Conservation (phyloP, 2,888 invertebrate species). For the Tromatobia lineatoria region DNA sequence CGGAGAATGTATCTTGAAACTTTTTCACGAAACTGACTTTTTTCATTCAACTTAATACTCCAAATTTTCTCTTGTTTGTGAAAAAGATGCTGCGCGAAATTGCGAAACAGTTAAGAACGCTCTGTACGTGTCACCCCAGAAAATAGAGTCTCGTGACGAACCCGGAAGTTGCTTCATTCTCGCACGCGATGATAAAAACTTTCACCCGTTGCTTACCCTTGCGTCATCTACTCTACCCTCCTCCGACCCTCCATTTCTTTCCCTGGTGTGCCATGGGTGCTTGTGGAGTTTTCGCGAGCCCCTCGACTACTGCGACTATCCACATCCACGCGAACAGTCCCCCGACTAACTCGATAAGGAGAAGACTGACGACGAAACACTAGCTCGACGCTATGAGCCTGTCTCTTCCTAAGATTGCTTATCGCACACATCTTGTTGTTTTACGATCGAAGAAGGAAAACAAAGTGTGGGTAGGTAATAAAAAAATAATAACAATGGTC, state of each 20-base stretch:
- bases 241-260: slow-evolving; percentile 36
- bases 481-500: not conserved
- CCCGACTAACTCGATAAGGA: slow-evolving; percentile 55
- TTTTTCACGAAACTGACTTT: not conserved
- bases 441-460: not conserved
- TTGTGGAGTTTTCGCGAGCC: slow-evolving; percentile 40
- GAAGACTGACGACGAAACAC: slow-evolving; percentile 39
- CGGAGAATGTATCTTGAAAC: not conserved
- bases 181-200: slow-evolving; percentile 57
- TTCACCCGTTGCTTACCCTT: slow-evolving; percentile 50
- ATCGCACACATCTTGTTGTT: slow-evolving; percentile 9
- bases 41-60: not conserved
- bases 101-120: slow-evolving; percentile 26
- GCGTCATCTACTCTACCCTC: slow-evolving; percentile 8
- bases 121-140: slow-evolving; percentile 20
- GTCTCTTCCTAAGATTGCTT: slow-evolving; percentile 12
- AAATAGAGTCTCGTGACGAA: slow-evolving; percentile 58
- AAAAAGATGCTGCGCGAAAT: slow-evolving; percentile 52
- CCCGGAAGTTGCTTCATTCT: slow-evolving; percentile 61
- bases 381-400: slow-evolving; percentile 36
- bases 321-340: slow-evolving; percentile 40
- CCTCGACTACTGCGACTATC: slow-evolving; percentile 8
- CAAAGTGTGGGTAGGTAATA: not conserved
- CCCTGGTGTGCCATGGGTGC: slow-evolving; percentile 46
- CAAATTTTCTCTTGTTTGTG: not conserved